These are phyloP conservation scores for Drosophila malerkotliana DNA, from an alignment of 1,140 invertebrate species.

Conservation along the genomic window DNA sequence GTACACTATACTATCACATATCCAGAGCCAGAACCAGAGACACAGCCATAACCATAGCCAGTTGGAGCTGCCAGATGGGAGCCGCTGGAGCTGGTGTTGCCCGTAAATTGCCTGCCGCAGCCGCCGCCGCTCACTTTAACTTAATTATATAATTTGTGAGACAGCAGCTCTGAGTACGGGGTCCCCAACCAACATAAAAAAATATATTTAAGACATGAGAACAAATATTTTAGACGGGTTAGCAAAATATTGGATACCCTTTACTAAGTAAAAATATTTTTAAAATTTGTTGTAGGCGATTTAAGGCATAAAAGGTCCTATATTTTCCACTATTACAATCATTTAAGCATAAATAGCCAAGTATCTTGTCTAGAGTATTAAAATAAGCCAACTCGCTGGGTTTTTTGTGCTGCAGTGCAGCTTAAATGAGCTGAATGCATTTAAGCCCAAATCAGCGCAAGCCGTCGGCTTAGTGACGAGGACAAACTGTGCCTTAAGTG, in stretches of 20 bases:
- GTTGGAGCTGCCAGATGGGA: conserved; percentile 47
- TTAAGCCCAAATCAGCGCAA: conserved; percentile 76
- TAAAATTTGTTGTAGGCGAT: too few species aligned
- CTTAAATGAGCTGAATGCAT: conserved; percentile 80
- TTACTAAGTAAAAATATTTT: neutral
- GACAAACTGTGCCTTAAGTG: conserved; percentile 63
- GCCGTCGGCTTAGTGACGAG: conserved; percentile 63
- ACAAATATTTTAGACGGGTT: neutral
- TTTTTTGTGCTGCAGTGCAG: conserved; percentile 60
- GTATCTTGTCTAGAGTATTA: neutral
- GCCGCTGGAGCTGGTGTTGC: conserved; percentile 29
- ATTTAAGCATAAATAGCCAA: too few species aligned
- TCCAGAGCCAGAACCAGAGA: conserved; percentile 11
- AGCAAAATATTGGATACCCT: conserved; percentile 15
- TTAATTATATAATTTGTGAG: conserved; percentile 79
- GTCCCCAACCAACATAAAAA: conserved; percentile 8
- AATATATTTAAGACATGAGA: conserved; percentile 11
- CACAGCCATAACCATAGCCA: neutral
- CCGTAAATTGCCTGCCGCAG: conserved; percentile 63
- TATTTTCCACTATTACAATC: too few species aligned
- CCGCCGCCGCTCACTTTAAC: conserved; percentile 71
- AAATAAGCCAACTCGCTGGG: conserved; percentile 3
- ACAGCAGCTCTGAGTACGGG: conserved; percentile 33
- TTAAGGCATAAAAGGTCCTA: too few species aligned
- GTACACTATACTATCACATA: neutral